Percentiles rank a stretch among this genome's conserved stretches.
These are phyloP conservation scores for Columba livia DNA, from an alignment of 2,113 vertebrate genomes.

Conservation along the genomic window DNA sequence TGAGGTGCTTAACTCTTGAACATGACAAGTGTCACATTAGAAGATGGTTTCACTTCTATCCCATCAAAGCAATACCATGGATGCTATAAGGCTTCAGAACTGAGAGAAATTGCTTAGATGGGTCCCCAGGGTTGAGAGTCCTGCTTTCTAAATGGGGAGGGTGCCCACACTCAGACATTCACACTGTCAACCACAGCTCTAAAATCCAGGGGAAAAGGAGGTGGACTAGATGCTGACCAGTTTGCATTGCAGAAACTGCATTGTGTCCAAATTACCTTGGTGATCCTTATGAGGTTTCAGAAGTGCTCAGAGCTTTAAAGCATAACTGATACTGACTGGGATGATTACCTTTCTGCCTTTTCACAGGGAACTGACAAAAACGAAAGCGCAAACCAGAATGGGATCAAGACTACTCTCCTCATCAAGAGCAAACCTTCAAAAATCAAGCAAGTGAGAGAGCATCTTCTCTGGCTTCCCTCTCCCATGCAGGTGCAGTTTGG, in stretches of 20 bases:
- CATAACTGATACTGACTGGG: background rate
- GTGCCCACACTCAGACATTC: background rate
- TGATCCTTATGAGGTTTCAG: background rate
- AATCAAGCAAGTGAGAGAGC: background rate
- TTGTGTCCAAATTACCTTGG: background rate
- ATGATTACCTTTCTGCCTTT: background rate
- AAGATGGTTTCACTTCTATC: background rate
- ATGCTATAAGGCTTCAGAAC: background rate
- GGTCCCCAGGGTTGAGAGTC: background rate
- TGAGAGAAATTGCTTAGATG: background rate
- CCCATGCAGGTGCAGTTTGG: background rate
- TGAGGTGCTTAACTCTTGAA: background rate
- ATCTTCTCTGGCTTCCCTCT: background rate
- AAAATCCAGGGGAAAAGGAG: background rate
- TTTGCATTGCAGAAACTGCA: background rate
- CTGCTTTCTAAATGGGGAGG: background rate
- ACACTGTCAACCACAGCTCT: background rate
- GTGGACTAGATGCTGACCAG: background rate
- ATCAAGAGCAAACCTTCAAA: background rate
- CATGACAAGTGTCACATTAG: background rate
- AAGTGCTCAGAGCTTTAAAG: background rate
- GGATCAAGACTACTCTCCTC: background rate
- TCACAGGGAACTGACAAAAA: background rate
- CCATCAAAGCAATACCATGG: accelerated
- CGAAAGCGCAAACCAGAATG: background rate